Conservation (phyloP, 2,113 vertebrate genomes). For the Pachycephala philippinensis region DNA sequence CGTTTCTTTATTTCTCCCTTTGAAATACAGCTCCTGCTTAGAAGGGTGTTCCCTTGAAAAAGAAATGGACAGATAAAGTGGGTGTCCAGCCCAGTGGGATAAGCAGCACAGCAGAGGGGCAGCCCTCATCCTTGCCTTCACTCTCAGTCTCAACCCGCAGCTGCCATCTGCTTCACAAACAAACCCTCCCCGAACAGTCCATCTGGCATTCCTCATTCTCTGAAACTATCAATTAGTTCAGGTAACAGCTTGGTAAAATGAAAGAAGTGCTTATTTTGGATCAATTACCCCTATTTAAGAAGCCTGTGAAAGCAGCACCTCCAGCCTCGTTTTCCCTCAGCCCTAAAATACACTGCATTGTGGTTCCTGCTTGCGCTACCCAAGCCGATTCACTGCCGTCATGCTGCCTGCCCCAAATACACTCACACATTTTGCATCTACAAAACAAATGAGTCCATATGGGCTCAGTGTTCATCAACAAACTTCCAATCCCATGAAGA, state of each 20-base stretch:
- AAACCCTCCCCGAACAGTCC: background rate
- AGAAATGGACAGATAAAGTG: background rate
- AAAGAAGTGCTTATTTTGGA: background rate
- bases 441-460: background rate
- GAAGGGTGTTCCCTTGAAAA: background rate
- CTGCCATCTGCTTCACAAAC: background rate
- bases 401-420: background rate
- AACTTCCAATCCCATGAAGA: background rate
- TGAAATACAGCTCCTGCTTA: background rate
- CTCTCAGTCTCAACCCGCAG: background rate
- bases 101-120: constrained; percentile 35
- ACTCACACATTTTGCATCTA: background rate
- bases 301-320: background rate
- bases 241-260: constrained; percentile 4
- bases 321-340: background rate
- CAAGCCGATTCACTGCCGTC: background rate
- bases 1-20: background rate
- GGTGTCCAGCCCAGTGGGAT: background rate
- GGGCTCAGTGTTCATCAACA: background rate
- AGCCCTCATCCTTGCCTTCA: background rate
- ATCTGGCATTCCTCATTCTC: background rate
- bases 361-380: background rate
- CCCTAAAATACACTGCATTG: background rate
- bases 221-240: background rate
- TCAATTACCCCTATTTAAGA: background rate